phyloP scores from a whole-genome alignment of 2,888 invertebrate genomes.

The Euplexia lucipara region DNA sequence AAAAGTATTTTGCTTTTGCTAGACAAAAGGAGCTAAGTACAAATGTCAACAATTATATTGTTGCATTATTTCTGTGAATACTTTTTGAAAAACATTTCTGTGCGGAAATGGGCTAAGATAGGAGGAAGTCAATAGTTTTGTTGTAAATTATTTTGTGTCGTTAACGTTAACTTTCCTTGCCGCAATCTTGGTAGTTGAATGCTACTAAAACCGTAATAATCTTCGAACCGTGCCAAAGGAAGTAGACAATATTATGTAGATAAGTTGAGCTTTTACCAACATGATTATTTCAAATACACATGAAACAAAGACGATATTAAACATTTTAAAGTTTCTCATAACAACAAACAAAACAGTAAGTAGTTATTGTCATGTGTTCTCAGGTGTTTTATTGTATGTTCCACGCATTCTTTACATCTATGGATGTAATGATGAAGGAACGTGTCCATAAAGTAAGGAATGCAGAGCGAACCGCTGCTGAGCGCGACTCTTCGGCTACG shows the following conservation, averaged over 20 bases:
- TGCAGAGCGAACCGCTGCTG: slow-evolving; percentile 63
- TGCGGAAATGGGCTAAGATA: slow-evolving; percentile 5
- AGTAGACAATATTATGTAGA: slow-evolving; percentile 10
- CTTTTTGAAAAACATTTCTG: background rate
- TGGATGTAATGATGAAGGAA: slow-evolving; percentile 60
- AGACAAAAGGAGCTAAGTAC: too few relatives aligned
- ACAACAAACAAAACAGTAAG: background rate
- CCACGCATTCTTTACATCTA: slow-evolving; percentile 32
- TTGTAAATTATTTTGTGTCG: slow-evolving; percentile 16
- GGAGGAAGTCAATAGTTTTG: slow-evolving; percentile 4
- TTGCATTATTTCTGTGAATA: too few relatives aligned
- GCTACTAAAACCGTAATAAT: slow-evolving; percentile 7
- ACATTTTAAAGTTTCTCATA: slow-evolving; percentile 8
- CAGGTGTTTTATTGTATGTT: slow-evolving; percentile 20
- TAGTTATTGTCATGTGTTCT: slow-evolving; percentile 15
- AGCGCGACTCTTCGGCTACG: slow-evolving; percentile 55
- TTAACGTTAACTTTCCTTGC: slow-evolving; percentile 21
- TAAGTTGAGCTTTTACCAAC: background rate
- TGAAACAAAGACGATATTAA: background rate
- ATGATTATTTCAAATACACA: background rate
- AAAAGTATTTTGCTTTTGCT: too few relatives aligned
- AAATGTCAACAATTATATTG: too few relatives aligned
- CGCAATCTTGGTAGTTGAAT: slow-evolving; percentile 18
- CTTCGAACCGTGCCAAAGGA: background rate
- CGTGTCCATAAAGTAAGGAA: slow-evolving; percentile 62